Conservation (phyloP, 2,797 vertebrate species). For the Neoniphon sammara region DNA sequence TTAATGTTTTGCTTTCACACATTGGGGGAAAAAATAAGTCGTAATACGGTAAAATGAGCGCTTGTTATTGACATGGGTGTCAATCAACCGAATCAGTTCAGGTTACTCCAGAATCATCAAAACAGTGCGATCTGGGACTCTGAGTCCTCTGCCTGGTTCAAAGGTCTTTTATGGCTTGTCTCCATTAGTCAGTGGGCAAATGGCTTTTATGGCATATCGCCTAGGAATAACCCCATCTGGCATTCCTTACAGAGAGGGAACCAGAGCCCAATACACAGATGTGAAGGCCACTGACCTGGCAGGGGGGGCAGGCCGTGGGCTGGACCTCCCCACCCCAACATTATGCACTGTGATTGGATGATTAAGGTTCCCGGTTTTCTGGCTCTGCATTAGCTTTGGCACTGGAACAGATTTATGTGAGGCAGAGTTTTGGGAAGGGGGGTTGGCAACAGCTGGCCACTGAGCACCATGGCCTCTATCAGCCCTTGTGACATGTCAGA, state of each 20-base stretch:
- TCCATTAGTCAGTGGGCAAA: conserved; percentile 5
- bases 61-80: conserved; percentile 5
- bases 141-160: conserved; percentile 23
- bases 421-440: neutral
- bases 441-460: conserved; percentile 7
- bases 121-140: conserved; percentile 35
- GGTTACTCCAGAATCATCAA: conserved; percentile 28
- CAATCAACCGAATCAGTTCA: conserved; percentile 17
- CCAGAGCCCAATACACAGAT: conserved; percentile 42
- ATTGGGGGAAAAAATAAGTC: conserved; percentile 21
- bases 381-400: conserved; percentile 22
- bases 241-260: conserved; percentile 48
- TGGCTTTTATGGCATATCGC: conserved; percentile 47
- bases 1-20: conserved; percentile 30
- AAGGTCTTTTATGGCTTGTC: conserved; percentile 37
- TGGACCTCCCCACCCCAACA: conserved; percentile 55
- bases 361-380: conserved; percentile 7
- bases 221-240: conserved; percentile 55
- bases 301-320: conserved; percentile 24
- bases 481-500: neutral
- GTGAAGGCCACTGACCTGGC: conserved; percentile 55
- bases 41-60: conserved; percentile 8
- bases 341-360: conserved; percentile 60
- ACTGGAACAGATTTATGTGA: conserved; percentile 4
- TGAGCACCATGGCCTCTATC: neutral